Evolutionary conservation across 1,140 invertebrate genomes (phyloP).

Genomic region (Aphelinus atriplicis): DNA sequence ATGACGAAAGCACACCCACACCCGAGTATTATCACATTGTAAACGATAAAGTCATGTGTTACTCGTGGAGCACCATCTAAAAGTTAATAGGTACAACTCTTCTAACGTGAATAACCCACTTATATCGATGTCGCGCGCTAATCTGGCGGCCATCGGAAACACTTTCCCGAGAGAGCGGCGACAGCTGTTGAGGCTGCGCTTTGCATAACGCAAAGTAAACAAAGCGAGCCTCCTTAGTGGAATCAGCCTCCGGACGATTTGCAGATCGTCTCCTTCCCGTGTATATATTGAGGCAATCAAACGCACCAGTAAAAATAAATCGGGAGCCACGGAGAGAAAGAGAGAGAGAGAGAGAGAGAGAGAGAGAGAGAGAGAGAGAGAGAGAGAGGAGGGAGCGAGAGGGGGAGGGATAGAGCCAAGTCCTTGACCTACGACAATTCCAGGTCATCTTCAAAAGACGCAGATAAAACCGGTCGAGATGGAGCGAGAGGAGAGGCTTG

Average conservation of each 20-base stretch:
- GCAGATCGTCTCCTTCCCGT: too few species aligned
- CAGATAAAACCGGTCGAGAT: conserved; percentile 32
- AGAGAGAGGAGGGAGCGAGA: not conserved
- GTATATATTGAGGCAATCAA: conserved; percentile 24
- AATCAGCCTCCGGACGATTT: not conserved
- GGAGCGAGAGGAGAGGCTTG: conserved; percentile 10
- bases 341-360: not conserved
- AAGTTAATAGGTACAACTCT: too few species aligned
- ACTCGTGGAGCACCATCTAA: too few species aligned
- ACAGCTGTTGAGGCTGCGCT: too few species aligned
- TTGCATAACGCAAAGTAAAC: too few species aligned
- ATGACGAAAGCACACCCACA: too few species aligned
- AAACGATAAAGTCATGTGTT: too few species aligned
- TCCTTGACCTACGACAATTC: conserved; percentile 41
- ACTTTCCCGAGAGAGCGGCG: too few species aligned
- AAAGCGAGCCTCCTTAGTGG: not conserved
- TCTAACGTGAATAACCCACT: too few species aligned
- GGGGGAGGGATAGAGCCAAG: not conserved
- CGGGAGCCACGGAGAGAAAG: not conserved
- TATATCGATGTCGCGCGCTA: too few species aligned
- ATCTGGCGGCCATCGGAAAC: too few species aligned
- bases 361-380: not conserved
- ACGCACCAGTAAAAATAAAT: not conserved
- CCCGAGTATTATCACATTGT: too few species aligned
- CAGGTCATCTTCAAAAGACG: conserved; percentile 36